These are phyloP conservation scores for Diadumene lineata DNA, from an alignment of 92 coral and sea anemone genomes.

Conservation along the genomic window DNA sequence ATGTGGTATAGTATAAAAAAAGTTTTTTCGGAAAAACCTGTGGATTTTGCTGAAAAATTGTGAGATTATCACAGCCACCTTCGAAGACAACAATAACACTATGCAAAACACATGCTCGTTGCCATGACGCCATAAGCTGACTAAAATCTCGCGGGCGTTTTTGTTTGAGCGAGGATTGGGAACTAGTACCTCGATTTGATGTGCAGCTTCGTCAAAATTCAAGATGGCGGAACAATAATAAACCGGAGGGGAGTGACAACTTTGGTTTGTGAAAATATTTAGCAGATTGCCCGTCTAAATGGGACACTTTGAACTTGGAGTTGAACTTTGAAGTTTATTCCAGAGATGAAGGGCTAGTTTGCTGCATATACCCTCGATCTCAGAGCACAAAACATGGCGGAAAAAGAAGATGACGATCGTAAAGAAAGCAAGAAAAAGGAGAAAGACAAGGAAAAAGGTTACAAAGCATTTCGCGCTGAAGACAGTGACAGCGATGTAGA, in stretches of 20 bases:
- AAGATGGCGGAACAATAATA: conserved; percentile 71
- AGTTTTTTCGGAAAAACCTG: neutral
- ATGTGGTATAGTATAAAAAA: neutral
- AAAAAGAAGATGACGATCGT: conserved; percentile 87
- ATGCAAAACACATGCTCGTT: conserved; percentile 30
- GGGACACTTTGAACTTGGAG: neutral
- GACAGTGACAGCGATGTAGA: conserved; percentile 82
- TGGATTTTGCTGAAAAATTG: neutral
- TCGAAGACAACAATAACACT: neutral
- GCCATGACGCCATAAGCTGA: conserved; percentile 43
- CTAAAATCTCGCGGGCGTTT: neutral
- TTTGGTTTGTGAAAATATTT: conserved; percentile 1
- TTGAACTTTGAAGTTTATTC: neutral
- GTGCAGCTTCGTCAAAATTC: conserved; percentile 3
- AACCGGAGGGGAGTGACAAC: conserved; percentile 32
- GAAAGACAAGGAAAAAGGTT: conserved; percentile 87
- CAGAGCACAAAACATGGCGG: conserved; percentile 50
- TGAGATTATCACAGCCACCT: neutral
- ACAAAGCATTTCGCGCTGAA: conserved; percentile 90
- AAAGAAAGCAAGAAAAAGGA: conserved; percentile 75
- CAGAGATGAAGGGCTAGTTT: conserved; percentile 5
- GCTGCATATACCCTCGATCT: neutral
- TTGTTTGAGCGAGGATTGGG: neutral
- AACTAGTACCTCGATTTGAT: conserved; percentile 10
- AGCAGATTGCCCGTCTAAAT: neutral